Evolutionary conservation across 2,888 invertebrate genomes (phyloP), one percentile per base, ranked within the genome.

Genomic region (Priocnemis perturbator): DNA sequence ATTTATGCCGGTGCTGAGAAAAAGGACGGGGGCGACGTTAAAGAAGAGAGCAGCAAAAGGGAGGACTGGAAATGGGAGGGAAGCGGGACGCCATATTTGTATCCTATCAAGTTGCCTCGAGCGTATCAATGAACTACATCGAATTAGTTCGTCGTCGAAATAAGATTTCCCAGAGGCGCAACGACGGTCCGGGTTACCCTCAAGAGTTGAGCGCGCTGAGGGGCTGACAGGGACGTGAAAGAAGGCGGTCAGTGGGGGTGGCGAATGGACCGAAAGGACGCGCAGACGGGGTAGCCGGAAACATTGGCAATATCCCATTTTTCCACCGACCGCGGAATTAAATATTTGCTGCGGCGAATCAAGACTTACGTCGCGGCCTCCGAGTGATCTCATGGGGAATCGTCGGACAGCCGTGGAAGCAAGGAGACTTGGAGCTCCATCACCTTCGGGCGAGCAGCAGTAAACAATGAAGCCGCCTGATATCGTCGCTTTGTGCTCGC

Each of bases 81-180:
- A 50, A 62, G 21, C 52, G 47, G 52, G 55, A 63, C 48, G 59
- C 58, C 50, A 44, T 19, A 52, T 67, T 20, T 23, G 53, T 59
- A 50, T 50, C 59, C 67, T 64, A 67, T 69, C 57, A 70, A 52
- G 58, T 77, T 73, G 81, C 80, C 79, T 67, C 63, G 58, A 73
- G 76, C 72, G 79, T 80, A 82, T 82, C 83, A 81, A 85, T 83
- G 82, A 83, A 83, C 77, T 82, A 81, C 82, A 80, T 83, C 76
- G 81, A 85, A 85, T 83, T 86, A 83, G 79, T 79, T 83, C 74
- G 76, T 74, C 71, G 78, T 78, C 76, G 81, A 82, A 82, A 84
- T 82, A 83, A 86, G 86, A 86, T 86, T 86, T 86, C 86, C 86
- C 86, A 85, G 67, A 76, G 84, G 86, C 71, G 59, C 76, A 69